A percentile compares a stretch with the other conserved stretches of the same genome.
Conservation (phyloP, 1,140 invertebrate species). For the Odontomachus brunneus region DNA sequence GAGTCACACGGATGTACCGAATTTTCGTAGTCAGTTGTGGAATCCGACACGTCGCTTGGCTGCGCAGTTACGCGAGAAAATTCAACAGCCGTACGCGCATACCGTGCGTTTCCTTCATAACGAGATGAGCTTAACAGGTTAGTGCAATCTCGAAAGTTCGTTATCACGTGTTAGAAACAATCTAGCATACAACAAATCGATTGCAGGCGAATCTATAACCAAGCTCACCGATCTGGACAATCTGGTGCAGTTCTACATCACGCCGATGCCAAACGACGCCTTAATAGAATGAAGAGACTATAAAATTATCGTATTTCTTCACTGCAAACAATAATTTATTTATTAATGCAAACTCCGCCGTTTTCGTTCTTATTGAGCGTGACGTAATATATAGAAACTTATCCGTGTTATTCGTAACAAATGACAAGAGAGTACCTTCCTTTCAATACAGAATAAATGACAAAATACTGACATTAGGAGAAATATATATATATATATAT, state of each 20-base stretch:
- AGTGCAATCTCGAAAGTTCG: conserved; percentile 27
- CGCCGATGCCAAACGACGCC: conserved; percentile 77
- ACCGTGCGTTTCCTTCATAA: conserved; percentile 87
- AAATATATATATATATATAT: conserved; percentile 31
- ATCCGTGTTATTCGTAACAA: conserved; percentile 45
- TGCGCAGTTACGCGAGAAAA: conserved; percentile 84
- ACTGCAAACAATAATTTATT: conserved; percentile 78
- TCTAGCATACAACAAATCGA: conserved; percentile 13
- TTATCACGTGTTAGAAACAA: not conserved
- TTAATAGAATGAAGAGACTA: conserved; percentile 71
- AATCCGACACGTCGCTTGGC: conserved; percentile 87
- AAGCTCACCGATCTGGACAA: conserved; percentile 83
- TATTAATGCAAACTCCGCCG: conserved; percentile 66
- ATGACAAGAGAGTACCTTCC: conserved; percentile 46
- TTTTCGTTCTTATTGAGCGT: conserved; percentile 47
- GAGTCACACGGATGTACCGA: conserved; percentile 62
- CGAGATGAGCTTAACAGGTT: conserved; percentile 87
- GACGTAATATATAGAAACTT: conserved; percentile 67
- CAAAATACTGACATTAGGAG: conserved; percentile 39
- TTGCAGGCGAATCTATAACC: conserved; percentile 82
- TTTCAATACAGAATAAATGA: conserved; percentile 36
- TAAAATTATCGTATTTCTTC: conserved; percentile 36
- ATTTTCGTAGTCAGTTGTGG: conserved; percentile 82
- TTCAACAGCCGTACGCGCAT: conserved; percentile 85
- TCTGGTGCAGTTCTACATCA: conserved; percentile 83